A percentile compares a stretch with the other conserved stretches of the same genome.
Conservation (phyloP, 2,113 vertebrate genomes). For the Tragelaphus strepsiceros region DNA sequence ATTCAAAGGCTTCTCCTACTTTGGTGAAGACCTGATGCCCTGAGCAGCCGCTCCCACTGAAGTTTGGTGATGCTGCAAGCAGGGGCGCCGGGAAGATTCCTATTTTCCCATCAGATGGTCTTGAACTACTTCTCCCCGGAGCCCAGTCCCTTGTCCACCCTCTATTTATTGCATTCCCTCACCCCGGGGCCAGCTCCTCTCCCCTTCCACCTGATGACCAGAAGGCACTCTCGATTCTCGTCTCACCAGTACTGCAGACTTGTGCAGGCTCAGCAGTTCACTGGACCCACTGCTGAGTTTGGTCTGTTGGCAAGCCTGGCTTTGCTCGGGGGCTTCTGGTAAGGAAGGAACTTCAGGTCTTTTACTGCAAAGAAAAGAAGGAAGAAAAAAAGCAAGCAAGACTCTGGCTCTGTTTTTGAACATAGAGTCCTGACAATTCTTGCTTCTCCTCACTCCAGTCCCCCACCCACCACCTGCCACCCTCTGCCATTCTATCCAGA, state of each 20-base stretch:
- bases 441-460: background rate
- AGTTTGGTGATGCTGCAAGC: constrained; percentile 72
- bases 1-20: constrained; percentile 99
- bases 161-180: constrained; percentile 83
- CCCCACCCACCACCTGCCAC: background rate
- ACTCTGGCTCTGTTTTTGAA: constrained; percentile 6
- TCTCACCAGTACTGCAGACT: constrained; percentile 75
- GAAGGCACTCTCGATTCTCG: constrained; percentile 79
- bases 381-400: background rate
- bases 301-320: constrained; percentile 58
- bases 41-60: constrained; percentile 72
- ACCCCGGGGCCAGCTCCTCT: background rate
- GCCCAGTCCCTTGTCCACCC: constrained; percentile 72
- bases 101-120: constrained; percentile 74
- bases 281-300: constrained; percentile 70
- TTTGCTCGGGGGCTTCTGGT: constrained; percentile 51
- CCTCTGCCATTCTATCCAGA: constrained; percentile 11
- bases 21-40: constrained; percentile 92
- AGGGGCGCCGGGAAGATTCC: constrained; percentile 72
- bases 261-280: constrained; percentile 69
- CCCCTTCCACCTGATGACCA: constrained; percentile 70
- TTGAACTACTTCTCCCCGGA: constrained; percentile 79
- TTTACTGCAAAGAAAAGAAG: constrained; percentile 32
- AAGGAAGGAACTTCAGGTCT: constrained; percentile 48
- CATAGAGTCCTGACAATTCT: background rate